Conservation (phyloP, 1,140 invertebrate species). For the Bombus haemorrhoidalis region DNA sequence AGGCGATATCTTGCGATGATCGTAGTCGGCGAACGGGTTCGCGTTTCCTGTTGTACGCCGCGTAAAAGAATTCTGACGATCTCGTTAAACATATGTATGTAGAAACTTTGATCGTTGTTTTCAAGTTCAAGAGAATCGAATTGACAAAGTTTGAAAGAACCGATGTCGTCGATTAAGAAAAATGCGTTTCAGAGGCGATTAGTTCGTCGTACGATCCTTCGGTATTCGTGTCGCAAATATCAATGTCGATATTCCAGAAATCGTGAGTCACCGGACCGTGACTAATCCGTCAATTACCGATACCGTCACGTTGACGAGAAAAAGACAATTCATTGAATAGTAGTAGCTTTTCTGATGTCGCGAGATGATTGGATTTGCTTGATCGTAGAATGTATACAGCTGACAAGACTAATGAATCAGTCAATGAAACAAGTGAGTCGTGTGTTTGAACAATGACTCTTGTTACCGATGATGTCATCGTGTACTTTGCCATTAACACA, state of each 20-base stretch:
- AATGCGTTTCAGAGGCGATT: not conserved
- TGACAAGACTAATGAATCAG: constrained; percentile 20
- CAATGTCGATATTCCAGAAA: constrained; percentile 34
- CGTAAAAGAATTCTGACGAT: not conserved
- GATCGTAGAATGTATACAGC: not conserved
- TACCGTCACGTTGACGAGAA: not conserved
- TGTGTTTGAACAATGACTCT: constrained; percentile 1
- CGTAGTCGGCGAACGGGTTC: not conserved
- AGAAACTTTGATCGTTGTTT: not conserved
- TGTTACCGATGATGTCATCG: constrained; percentile 34
- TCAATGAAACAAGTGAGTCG: constrained; percentile 28
- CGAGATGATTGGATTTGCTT: not conserved
- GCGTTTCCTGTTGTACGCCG: not conserved
- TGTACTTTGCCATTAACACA: not conserved
- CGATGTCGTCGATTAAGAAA: constrained; percentile 1
- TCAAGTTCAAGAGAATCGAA: too few relatives aligned
- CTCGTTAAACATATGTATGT: not conserved
- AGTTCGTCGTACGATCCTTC: too few relatives aligned
- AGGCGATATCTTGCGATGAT: constrained; percentile 22
- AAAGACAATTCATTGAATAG: constrained; percentile 7
- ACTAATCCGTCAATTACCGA: not conserved
- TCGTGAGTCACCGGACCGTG: constrained; percentile 44
- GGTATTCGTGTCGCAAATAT: constrained; percentile 45
- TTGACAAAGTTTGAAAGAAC: not conserved
- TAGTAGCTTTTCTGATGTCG: constrained; percentile 1